Evolutionary conservation across 2,797 vertebrate genomes (phyloP).

Genomic region (Hydrolagus colliei): DNA sequence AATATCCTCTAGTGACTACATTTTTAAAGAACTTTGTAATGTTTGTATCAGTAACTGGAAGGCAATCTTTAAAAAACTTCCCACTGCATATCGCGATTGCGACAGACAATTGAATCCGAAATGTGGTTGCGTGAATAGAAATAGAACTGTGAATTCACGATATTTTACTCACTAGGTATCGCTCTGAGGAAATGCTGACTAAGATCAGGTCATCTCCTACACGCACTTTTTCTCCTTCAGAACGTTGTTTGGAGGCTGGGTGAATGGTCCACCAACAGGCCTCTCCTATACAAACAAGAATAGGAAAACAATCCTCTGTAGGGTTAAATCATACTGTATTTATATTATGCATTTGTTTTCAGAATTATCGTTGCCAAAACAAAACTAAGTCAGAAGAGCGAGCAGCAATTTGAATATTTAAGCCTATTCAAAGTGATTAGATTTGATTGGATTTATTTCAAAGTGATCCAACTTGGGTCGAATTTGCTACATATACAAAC

Average conservation of each 20-base stretch:
- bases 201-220: slow-evolving; percentile 93
- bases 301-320: background rate
- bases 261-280: slow-evolving; percentile 98
- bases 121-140: background rate
- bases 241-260: slow-evolving; percentile 89
- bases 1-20: too few relatives aligned
- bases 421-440: background rate
- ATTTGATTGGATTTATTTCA: too few relatives aligned
- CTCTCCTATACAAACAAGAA: slow-evolving; percentile 59
- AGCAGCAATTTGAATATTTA: background rate
- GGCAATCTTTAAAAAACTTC: background rate
- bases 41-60: background rate
- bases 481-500: too few relatives aligned
- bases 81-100: too few relatives aligned
- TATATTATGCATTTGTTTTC: background rate
- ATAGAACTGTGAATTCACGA: background rate
- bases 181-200: slow-evolving; percentile 88
- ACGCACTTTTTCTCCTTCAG: slow-evolving; percentile 89
- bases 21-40: too few relatives aligned
- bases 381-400: background rate
- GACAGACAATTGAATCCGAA: background rate
- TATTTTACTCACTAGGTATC: slow-evolving; percentile 79
- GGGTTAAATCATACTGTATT: background rate
- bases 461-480: too few relatives aligned
- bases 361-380: background rate